phyloP scores from a whole-genome alignment of 2,797 vertebrate species.

The Aeoliscus strigatus region DNA sequence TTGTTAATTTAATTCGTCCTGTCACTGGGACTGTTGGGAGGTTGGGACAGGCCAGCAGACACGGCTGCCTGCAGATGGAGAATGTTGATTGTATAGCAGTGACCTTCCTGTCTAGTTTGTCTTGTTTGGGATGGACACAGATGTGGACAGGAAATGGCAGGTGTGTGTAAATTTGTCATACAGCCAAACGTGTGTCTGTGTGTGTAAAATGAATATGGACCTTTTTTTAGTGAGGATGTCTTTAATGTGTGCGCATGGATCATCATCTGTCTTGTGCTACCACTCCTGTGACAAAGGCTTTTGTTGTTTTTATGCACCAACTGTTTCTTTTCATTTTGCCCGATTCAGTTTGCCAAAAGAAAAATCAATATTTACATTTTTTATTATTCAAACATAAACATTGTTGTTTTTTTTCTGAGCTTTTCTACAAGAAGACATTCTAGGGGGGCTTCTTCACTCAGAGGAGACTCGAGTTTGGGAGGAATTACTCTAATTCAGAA shows the following conservation, averaged over 20 bases:
- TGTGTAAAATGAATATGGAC: slow-evolving; percentile 50
- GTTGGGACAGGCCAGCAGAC: slow-evolving; percentile 17
- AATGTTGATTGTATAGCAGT: slow-evolving; percentile 68
- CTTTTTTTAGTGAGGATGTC: slow-evolving; percentile 29
- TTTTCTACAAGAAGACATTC: slow-evolving; percentile 3
- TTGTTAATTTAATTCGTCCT: slow-evolving; percentile 67
- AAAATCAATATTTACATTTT: slow-evolving; percentile 16
- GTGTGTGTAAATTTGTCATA: slow-evolving; percentile 60
- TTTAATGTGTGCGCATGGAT: slow-evolving; percentile 22
- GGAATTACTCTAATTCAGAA: slow-evolving; percentile 32
- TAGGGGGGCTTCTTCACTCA: slow-evolving; percentile 26
- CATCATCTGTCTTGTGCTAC: slow-evolving; percentile 28
- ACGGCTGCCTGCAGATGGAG: slow-evolving; percentile 51
- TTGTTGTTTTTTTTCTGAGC: slow-evolving; percentile 1
- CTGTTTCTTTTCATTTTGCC: slow-evolving; percentile 11
- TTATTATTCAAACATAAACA: neutral
- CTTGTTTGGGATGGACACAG: slow-evolving; percentile 50
- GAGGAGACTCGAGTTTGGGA: slow-evolving; percentile 42
- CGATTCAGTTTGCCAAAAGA: no score
- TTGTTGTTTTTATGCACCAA: slow-evolving; percentile 23
- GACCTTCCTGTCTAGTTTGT: slow-evolving; percentile 65
- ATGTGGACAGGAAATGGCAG: slow-evolving; percentile 35
- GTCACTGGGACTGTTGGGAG: slow-evolving; percentile 45
- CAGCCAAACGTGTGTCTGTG: slow-evolving; percentile 52
- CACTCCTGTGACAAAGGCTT: slow-evolving; percentile 23